Base-by-base conservation (phyloP, 2,797 vertebrate species). In the Adrianichthys oophorus region DNA sequence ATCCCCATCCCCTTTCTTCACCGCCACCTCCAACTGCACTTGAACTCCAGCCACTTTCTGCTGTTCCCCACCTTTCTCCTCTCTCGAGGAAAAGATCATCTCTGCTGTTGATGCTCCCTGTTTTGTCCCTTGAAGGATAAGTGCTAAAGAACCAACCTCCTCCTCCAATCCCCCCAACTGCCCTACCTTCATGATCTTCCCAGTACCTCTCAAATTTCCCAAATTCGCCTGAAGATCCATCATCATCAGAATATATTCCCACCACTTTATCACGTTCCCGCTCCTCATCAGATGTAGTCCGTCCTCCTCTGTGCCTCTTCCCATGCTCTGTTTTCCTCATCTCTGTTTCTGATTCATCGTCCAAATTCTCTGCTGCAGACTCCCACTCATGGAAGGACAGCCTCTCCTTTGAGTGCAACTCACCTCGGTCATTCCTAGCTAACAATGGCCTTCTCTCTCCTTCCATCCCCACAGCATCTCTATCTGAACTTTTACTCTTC, bases 61-160 rank as follows among this genome's bases (percentile, higher is more conserved):
- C 83, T 0, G 77, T 83, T 13, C 85, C 89, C 85, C 87, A 90
- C 26, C 87, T 59, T 15, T 89, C 87, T n/a, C 89, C 90, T 58
- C 86, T 78, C 51, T 87, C 90, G 40, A 90, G 52, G 74, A 90
- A 89, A 26, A 89, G 72, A 71, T 92, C 90, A 16, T 92, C 92
- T 74, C 88, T 80, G 56, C 91, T 93, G 79, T 91, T 92, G 68
- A 93, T 78, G 72, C 92, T 93, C 24, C 89, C 89, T 0, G 79
- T 79, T 80, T 92, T 92, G 15, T 93, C 92, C 62, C 91, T 85
- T 29, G 92, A 89, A 5, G 92, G 92, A 70, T 92, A 93, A 6
- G 92, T 93, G 40, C 92, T 92, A 55, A 93, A 93, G 78, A 93
- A 93, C 90, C 91, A 93, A 1, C 92, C 92, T 32, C 91, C 92